A percentile compares a stretch with the other conserved stretches of the same genome.
phyloP scores from a whole-genome alignment of 2,797 vertebrate species.

The Esox masquinongy region DNA sequence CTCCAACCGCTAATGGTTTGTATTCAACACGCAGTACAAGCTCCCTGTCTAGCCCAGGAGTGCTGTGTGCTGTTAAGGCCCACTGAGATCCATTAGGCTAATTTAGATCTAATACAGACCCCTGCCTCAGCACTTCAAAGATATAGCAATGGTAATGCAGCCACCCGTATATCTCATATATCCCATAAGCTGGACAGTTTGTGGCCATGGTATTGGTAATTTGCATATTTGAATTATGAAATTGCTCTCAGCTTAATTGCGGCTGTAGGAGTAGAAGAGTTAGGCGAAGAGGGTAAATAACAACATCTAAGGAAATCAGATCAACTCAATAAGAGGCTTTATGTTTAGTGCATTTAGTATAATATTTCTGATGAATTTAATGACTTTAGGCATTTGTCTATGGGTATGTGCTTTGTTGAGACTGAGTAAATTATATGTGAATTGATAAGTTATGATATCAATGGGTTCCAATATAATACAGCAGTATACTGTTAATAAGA shows the following conservation, averaged over 20 bases:
- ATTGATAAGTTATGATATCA: slow-evolving; percentile 22
- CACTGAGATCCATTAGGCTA: slow-evolving; percentile 58
- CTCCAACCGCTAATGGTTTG: slow-evolving; percentile 58
- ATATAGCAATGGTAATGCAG: slow-evolving; percentile 30
- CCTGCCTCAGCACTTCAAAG: slow-evolving; percentile 51
- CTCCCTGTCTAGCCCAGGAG: slow-evolving; percentile 46
- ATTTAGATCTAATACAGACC: slow-evolving; percentile 57
- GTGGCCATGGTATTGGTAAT: slow-evolving; percentile 55
- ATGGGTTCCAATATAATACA: slow-evolving; percentile 27
- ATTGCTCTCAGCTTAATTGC: slow-evolving; percentile 71
- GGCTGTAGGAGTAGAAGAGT: slow-evolving; percentile 36
- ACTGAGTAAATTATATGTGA: background rate
- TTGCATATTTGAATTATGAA: slow-evolving; percentile 71
- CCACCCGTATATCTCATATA: slow-evolving; percentile 50
- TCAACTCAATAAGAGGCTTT: slow-evolving; percentile 49
- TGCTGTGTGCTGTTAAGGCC: slow-evolving; percentile 48
- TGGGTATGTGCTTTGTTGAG: slow-evolving; percentile 46
- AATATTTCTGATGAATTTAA: slow-evolving; percentile 58
- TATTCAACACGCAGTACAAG: slow-evolving; percentile 52
- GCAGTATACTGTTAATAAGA: background rate
- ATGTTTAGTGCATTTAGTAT: slow-evolving; percentile 54
- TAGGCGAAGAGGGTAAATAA: slow-evolving; percentile 59
- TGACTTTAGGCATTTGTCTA: slow-evolving; percentile 52
- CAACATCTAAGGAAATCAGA: slow-evolving; percentile 31
- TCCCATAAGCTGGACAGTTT: slow-evolving; percentile 45